Base-by-base conservation (phyloP, 2,888 invertebrate genomes). In the Clistopyga incitator region DNA sequence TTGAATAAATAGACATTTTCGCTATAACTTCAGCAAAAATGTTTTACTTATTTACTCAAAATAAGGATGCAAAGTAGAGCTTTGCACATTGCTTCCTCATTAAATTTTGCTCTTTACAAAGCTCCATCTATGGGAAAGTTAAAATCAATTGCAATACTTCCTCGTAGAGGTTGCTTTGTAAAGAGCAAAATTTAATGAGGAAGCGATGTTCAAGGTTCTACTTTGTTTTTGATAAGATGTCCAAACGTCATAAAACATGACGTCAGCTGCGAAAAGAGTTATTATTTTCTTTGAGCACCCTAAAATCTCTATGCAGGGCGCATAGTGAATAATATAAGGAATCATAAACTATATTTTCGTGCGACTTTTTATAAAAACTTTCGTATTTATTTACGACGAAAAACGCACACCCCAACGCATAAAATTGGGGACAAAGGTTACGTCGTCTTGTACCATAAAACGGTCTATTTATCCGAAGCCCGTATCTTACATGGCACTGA, bases 401-500 rank as follows among this genome's bases (percentile, higher is more conserved):
- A 34, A 64, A 38, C 38, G 64, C 38, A 38, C 64, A 38, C 3
- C 18, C 38, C 20, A 18, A 10, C 11, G 18, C 25, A 13, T 64
- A 42, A 64, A 13, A 64, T 38, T 38, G 64, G n/a, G 34, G 64
- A 64, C 20, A 38, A 64, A 20, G 11, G 64, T 64, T 38, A 64
- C 64, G 64, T 38, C n/a, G 64, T 42, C 11, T 42, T 20, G 64
- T 64, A 20, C 42, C 34, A 42, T 64, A 64, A 64, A 64, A 64
- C 38, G 64, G 64, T 64, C 42, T 64, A 64, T 64, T 64, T 64
- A 38, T 38, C 64, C 38, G 38, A 64, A 64, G 18, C 38, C 38
- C 64, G 38, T 38, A 71, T 71, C 71, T 52, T 42, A 61, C 59
- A 20, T 71, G 64, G 23, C 64, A 61, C 64, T 61, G 70, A 78